Percentiles rank a stretch among this genome's conserved stretches.
phyloP scores from a whole-genome alignment of 2,113 vertebrate species.

The Leucoraja erinaceus region DNA sequence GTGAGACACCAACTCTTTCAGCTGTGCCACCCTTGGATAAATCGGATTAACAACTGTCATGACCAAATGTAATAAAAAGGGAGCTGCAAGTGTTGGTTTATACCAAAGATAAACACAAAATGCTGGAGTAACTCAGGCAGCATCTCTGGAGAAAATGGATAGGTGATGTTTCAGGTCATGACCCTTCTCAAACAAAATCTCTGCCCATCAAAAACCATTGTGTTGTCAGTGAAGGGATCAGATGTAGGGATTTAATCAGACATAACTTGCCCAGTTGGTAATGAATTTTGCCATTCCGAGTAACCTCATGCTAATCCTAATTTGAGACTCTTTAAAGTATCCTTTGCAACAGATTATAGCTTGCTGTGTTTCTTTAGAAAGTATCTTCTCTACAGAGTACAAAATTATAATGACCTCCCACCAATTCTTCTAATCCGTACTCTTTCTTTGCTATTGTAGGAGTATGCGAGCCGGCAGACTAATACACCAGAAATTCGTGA shows the following conservation, averaged over 20 bases:
- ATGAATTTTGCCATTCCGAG: neutral
- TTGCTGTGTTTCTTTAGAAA: neutral
- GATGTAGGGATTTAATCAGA: neutral
- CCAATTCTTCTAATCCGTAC: neutral
- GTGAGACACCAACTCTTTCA: too few relatives aligned
- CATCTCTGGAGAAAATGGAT: too few relatives aligned
- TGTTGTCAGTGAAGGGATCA: neutral
- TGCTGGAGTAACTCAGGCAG: too few relatives aligned
- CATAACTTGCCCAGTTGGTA: neutral
- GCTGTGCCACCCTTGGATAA: neutral
- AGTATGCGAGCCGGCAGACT: slow-evolving; percentile 67
- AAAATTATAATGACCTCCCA: neutral
- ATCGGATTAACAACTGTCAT: neutral
- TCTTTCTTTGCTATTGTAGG: slow-evolving; percentile 55
- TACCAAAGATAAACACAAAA: too few relatives aligned
- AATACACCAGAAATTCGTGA: slow-evolving; percentile 60
- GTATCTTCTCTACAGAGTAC: neutral
- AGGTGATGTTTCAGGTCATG: too few relatives aligned
- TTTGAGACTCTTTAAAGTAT: neutral
- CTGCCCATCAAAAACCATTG: neutral
- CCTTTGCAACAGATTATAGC: too few relatives aligned
- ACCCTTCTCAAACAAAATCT: neutral
- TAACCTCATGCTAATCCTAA: neutral
- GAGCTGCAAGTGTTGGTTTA: too few relatives aligned
- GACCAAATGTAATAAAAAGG: too few relatives aligned